Percentiles rank a stretch among this genome's conserved stretches.
phyloP scores from a whole-genome alignment of 2,113 vertebrate species.

The Nesogale talazaci region DNA sequence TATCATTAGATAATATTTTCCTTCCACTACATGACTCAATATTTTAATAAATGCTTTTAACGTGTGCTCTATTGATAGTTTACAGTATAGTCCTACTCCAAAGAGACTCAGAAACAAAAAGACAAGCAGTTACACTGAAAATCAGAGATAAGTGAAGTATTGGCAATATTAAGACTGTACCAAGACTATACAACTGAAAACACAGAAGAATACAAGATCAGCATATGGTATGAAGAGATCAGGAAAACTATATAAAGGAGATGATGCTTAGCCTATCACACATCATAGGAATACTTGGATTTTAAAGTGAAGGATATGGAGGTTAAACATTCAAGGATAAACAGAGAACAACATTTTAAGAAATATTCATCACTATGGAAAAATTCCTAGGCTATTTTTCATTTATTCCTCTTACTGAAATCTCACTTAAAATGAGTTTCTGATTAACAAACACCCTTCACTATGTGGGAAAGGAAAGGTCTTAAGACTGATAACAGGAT shows the following conservation, averaged over 20 bases:
- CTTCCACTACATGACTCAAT: background rate
- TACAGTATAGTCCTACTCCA: background rate
- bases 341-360: background rate
- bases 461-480: background rate
- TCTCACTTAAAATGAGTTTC: slow-evolving; percentile 35
- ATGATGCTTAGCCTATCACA: background rate
- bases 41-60: slow-evolving; percentile 21
- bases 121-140: slow-evolving; percentile 15
- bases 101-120: background rate
- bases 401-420: slow-evolving; percentile 41
- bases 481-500: background rate
- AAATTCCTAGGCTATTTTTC: background rate
- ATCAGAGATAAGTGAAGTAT: background rate
- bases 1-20: slow-evolving; percentile 8
- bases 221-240: background rate
- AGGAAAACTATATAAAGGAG: background rate
- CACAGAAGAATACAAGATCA: background rate
- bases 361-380: background rate
- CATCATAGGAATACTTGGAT: background rate
- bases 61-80: background rate
- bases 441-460: slow-evolving; percentile 32
- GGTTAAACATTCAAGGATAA: background rate
- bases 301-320: background rate
- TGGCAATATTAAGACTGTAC: background rate
- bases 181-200: background rate